A percentile compares a stretch with the other conserved stretches of the same genome.
Evolutionary conservation across 1,140 invertebrate genomes (phyloP).

Genomic region (Andrena cerasifolii): DNA sequence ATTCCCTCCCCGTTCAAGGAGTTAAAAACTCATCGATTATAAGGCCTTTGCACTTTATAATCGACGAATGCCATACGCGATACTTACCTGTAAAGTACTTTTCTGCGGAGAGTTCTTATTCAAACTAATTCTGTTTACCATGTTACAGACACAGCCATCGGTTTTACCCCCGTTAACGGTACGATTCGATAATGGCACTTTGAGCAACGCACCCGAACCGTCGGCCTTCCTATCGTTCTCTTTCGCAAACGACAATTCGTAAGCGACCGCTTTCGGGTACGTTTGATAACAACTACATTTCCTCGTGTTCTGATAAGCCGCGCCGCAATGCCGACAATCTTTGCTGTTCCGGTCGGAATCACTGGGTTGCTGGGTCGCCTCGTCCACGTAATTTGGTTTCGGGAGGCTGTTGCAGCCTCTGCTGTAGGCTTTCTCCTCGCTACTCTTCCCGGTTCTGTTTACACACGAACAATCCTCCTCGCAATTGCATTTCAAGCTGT

Average conservation of each 20-base stretch:
- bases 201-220: conserved; percentile 13
- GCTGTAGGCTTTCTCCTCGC: not conserved
- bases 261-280: conserved; percentile 78
- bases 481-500: conserved; percentile 58
- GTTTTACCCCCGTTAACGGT: conserved; percentile 37
- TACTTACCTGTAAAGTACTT: conserved; percentile 69
- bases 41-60: no score
- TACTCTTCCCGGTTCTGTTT: conserved; percentile 41
- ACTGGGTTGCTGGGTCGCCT: conserved; percentile 19
- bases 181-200: conserved; percentile 53
- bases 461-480: conserved; percentile 65
- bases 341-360: conserved; percentile 59
- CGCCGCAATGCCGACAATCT: conserved; percentile 73
- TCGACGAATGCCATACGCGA: no score
- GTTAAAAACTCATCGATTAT: no score
- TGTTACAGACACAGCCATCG: conserved; percentile 64
- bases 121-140: conserved; percentile 43
- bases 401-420: conserved; percentile 19
- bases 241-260: conserved; percentile 75
- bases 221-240: conserved; percentile 49
- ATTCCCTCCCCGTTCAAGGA: no score
- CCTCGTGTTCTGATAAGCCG: conserved; percentile 66
- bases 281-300: conserved; percentile 69
- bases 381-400: conserved; percentile 39
- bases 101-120: conserved; percentile 47